phyloP scores from a whole-genome alignment of 53 echinoderm and acorn worm species.

The Antedon mediterranea region DNA sequence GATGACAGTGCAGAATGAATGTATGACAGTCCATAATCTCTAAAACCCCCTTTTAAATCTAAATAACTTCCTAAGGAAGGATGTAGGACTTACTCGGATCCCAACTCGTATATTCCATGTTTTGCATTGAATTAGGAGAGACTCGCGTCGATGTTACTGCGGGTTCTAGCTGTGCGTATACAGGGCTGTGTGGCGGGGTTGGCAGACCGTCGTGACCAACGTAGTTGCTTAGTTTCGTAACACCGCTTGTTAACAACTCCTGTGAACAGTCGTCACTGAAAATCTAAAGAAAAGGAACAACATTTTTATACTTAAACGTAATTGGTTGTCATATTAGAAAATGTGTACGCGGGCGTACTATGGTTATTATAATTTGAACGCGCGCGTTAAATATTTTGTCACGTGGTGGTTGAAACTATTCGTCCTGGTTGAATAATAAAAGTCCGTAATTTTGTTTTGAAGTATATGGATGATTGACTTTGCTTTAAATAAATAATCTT shows the following conservation, averaged over 20 bases:
- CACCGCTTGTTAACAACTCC: not conserved
- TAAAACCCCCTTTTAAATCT: no score
- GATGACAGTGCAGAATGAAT: no score
- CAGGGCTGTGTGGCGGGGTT: conserved; percentile 70
- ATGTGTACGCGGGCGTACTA: no score
- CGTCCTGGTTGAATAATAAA: no score
- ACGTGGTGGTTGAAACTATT: no score
- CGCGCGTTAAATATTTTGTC: no score
- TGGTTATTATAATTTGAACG: no score
- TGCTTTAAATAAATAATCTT: not conserved
- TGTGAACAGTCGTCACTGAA: not conserved
- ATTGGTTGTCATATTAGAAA: no score
- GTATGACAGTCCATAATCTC: no score
- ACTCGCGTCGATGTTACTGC: not conserved
- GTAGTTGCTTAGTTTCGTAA: not conserved
- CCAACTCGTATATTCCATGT: not conserved
- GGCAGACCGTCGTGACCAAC: conserved; percentile 32
- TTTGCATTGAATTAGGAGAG: not conserved
- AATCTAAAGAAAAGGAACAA: not conserved
- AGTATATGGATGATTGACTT: not conserved
- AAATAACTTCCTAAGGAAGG: no score
- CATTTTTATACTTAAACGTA: no score
- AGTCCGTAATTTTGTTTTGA: no score
- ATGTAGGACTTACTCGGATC: not conserved
- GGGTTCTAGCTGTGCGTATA: conserved; percentile 46